phyloP scores from a whole-genome alignment of 2,113 vertebrate species.

The Sus scrofa region DNA sequence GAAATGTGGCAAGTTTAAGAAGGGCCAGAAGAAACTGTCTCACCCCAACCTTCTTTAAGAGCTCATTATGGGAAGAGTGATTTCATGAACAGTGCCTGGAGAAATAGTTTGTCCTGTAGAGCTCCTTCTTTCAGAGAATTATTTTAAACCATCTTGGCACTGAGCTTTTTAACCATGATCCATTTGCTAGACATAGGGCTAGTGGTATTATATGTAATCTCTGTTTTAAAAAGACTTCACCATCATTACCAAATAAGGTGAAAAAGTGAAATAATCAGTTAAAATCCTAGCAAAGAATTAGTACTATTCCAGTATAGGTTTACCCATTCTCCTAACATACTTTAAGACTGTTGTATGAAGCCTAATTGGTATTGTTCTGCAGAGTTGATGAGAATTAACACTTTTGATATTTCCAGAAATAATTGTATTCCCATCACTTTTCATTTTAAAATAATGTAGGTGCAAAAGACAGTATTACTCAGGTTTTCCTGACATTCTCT shows the following conservation, averaged over 20 bases:
- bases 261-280: conserved; percentile 24
- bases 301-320: neutral
- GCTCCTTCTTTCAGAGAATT: neutral
- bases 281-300: conserved; percentile 8
- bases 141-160: conserved; percentile 10
- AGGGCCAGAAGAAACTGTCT: conserved; percentile 3
- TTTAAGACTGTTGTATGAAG: neutral
- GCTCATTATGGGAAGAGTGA: neutral
- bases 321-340: neutral
- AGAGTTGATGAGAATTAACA: neutral
- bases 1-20: neutral
- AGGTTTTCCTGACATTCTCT: neutral
- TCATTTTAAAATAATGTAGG: neutral
- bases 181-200: conserved; percentile 22
- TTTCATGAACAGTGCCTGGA: neutral
- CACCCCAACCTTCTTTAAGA: neutral
- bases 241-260: conserved; percentile 18
- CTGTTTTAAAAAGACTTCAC: conserved; percentile 35
- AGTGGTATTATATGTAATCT: neutral
- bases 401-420: conserved; percentile 18
- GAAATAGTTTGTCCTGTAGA: neutral
- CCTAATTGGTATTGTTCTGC: neutral
- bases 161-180: neutral
- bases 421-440: neutral
- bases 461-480: neutral